Percentiles rank a stretch among this genome's conserved stretches.
Conservation (phyloP, 2,888 invertebrate genomes). For the Pollenia amentaria region DNA sequence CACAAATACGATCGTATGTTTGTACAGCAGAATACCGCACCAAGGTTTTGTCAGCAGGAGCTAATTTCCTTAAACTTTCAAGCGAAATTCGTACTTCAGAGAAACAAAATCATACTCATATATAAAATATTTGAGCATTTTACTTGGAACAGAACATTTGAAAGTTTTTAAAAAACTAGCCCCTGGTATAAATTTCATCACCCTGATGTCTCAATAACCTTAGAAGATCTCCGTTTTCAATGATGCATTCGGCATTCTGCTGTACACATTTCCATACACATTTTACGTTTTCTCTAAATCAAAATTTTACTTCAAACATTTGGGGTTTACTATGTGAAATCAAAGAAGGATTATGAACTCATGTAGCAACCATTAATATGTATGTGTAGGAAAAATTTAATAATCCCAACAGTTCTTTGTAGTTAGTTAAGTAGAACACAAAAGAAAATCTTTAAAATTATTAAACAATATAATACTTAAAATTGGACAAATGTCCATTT, state of each 20-base stretch:
- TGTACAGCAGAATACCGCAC: conserved; percentile 20
- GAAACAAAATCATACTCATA: too few relatives aligned
- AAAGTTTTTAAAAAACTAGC: too few relatives aligned
- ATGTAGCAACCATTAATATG: conserved; percentile 9
- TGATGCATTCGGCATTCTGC: not conserved
- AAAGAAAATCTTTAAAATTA: conserved; percentile 49
- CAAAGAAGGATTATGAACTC: not conserved
- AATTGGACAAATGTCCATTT: conserved; percentile 63
- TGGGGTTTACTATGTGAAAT: too few relatives aligned
- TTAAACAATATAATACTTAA: conserved; percentile 53
- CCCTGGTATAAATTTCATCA: too few relatives aligned
- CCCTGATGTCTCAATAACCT: too few relatives aligned
- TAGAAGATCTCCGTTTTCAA: not conserved
- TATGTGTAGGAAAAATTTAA: conserved; percentile 17
- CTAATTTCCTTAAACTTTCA: too few relatives aligned
- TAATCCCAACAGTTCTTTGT: conserved; percentile 57
- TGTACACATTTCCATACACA: not conserved
- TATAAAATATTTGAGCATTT: too few relatives aligned
- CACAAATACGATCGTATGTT: not conserved
- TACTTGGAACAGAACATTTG: too few relatives aligned
- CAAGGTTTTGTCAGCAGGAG: too few relatives aligned
- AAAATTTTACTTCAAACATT: too few relatives aligned
- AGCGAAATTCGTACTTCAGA: too few relatives aligned
- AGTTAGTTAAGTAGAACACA: conserved; percentile 67
- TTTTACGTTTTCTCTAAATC: too few relatives aligned